Conservation (phyloP, 2,888 invertebrate species). For the Megaustenia siamemsis region DNA sequence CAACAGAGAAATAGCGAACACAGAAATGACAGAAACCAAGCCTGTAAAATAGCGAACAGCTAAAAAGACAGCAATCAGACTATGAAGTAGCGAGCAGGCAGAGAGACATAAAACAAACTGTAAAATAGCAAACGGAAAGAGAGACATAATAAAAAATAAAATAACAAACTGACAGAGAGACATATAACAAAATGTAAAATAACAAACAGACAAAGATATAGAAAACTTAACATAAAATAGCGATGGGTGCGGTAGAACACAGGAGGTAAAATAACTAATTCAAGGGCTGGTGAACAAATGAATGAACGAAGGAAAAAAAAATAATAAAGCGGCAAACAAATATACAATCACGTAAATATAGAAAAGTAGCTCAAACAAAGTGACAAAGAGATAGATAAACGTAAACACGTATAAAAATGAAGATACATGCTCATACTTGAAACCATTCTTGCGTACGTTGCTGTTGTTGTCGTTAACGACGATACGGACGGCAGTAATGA, state of each 20-base stretch:
- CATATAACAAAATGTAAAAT: neutral
- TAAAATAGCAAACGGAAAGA: neutral
- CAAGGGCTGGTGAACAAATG: neutral
- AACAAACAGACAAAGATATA: neutral
- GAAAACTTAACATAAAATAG: neutral
- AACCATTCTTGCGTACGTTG: constrained; percentile 15
- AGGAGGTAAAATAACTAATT: neutral
- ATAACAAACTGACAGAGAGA: neutral
- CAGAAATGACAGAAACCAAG: neutral
- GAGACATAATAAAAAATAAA: neutral
- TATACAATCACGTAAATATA: neutral
- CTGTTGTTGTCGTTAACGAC: constrained; percentile 48
- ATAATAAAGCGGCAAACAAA: neutral
- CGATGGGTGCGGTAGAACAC: neutral
- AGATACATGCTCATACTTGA: constrained; percentile 41
- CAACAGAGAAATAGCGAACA: too few relatives aligned
- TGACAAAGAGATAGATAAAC: constrained; percentile 13
- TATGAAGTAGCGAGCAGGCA: neutral
- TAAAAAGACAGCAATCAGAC: neutral
- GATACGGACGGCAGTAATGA: constrained; percentile 90
- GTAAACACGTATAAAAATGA: constrained; percentile 21
- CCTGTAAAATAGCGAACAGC: neutral
- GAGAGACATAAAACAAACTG: neutral
- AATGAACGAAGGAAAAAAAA: neutral
- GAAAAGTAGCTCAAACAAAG: neutral